phyloP scores from a whole-genome alignment of 2,113 vertebrate genomes.

The Phalacrocorax carbo region DNA sequence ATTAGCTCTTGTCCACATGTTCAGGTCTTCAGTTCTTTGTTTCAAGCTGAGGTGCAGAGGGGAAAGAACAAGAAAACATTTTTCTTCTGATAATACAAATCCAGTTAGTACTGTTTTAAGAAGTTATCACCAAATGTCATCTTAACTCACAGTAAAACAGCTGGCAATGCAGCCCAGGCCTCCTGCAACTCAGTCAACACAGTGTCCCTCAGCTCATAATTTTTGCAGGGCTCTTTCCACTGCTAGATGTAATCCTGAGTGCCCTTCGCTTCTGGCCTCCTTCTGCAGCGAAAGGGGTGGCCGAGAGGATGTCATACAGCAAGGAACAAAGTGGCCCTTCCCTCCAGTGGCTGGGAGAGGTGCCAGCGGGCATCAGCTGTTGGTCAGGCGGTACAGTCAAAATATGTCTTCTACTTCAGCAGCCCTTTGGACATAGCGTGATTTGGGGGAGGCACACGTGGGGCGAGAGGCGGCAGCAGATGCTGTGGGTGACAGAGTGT shows the following conservation, averaged over 20 bases:
- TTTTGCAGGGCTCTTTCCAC: not conserved
- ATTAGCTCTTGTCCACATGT: not conserved
- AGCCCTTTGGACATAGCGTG: rapidly evolving
- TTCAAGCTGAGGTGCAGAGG: not conserved
- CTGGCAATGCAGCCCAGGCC: not conserved
- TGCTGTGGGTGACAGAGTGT: not conserved
- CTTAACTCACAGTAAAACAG: not conserved
- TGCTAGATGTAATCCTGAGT: not conserved
- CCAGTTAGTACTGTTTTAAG: not conserved
- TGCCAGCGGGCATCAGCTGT: rapidly evolving
- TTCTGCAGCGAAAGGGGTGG: not conserved
- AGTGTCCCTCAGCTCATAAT: not conserved
- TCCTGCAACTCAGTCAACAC: not conserved
- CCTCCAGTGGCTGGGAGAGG: rapidly evolving
- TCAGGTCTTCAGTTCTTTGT: not conserved
- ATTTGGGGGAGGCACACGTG: rapidly evolving
- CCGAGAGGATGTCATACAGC: rapidly evolving
- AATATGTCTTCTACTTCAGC: not conserved
- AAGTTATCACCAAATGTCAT: not conserved
- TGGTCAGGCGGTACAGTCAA: not conserved
- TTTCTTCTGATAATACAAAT: not conserved
- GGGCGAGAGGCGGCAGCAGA: not conserved
- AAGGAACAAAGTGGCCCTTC: not conserved
- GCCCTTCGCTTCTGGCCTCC: not conserved
- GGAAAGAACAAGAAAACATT: not conserved